Evolutionary conservation across 2,888 invertebrate genomes (phyloP).

Genomic region (Tinea trinotella): DNA sequence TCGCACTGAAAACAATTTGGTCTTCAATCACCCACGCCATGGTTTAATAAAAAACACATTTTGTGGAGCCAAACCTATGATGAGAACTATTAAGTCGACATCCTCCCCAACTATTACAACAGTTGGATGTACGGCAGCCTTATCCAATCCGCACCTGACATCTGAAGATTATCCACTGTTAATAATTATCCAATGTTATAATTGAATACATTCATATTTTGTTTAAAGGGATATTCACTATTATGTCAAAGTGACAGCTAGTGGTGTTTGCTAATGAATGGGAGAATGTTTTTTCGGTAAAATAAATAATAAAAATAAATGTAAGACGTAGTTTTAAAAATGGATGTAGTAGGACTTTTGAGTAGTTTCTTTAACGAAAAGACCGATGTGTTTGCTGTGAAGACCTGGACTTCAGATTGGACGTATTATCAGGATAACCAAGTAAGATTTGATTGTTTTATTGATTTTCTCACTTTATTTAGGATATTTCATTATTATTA

Average conservation of each 20-base stretch:
- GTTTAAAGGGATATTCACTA: too few species aligned
- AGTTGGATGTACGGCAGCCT: too few species aligned
- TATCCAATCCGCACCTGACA: too few species aligned
- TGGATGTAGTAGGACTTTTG: slow-evolving; percentile 62
- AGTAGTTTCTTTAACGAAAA: slow-evolving; percentile 55
- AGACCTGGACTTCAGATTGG: slow-evolving; percentile 65
- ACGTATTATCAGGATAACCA: slow-evolving; percentile 65
- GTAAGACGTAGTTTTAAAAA: slow-evolving; percentile 25
- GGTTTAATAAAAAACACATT: too few species aligned
- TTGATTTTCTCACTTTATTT: slow-evolving; percentile 29
- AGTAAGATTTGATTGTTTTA: slow-evolving; percentile 34
- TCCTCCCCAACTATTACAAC: too few species aligned
- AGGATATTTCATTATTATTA: neutral
- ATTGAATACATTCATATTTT: too few species aligned
- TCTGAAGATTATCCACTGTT: too few species aligned
- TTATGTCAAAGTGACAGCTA: neutral
- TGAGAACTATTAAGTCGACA: too few species aligned
- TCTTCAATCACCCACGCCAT: too few species aligned
- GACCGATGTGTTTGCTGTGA: slow-evolving; percentile 61
- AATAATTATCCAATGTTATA: too few species aligned
- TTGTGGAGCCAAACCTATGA: too few species aligned
- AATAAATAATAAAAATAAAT: slow-evolving; percentile 2
- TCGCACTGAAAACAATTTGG: too few species aligned
- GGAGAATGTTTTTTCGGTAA: slow-evolving; percentile 1
- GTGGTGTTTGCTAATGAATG: neutral